Evolutionary conservation across 1,140 invertebrate genomes (phyloP).

Genomic region (Lucilia cuprina): DNA sequence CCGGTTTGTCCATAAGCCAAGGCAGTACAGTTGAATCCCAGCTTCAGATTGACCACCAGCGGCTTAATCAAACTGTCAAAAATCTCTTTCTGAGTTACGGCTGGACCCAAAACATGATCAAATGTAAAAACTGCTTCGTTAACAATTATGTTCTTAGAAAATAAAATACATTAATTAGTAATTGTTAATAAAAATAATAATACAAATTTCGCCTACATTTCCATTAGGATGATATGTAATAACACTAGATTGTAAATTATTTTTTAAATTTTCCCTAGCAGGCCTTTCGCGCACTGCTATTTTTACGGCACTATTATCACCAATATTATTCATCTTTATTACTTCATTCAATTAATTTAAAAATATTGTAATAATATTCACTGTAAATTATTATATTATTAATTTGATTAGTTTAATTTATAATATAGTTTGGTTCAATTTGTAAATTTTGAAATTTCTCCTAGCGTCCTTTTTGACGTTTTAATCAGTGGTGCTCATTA

Average conservation of each 20-base stretch:
- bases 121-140: slow-evolving; percentile 66
- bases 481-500: too few species aligned
- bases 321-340: neutral
- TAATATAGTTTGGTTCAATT: too few species aligned
- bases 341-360: neutral
- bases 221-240: slow-evolving; percentile 16
- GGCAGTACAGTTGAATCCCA: slow-evolving; percentile 77
- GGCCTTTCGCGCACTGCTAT: slow-evolving; percentile 43
- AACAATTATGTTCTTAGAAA: slow-evolving; percentile 41
- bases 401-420: too few species aligned
- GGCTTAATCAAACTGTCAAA: slow-evolving; percentile 78
- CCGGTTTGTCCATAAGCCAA: slow-evolving; percentile 82
- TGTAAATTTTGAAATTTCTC: too few species aligned
- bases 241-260: neutral
- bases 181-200: neutral
- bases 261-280: neutral
- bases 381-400: too few species aligned
- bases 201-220: slow-evolving; percentile 8
- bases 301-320: slow-evolving; percentile 34
- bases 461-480: too few species aligned
- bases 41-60: slow-evolving; percentile 76
- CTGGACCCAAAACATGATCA: slow-evolving; percentile 68
- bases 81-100: slow-evolving; percentile 68
- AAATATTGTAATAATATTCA: neutral
- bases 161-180: neutral